phyloP scores from a whole-genome alignment of 2,113 vertebrate genomes.

The Tenrec ecaudatus region DNA sequence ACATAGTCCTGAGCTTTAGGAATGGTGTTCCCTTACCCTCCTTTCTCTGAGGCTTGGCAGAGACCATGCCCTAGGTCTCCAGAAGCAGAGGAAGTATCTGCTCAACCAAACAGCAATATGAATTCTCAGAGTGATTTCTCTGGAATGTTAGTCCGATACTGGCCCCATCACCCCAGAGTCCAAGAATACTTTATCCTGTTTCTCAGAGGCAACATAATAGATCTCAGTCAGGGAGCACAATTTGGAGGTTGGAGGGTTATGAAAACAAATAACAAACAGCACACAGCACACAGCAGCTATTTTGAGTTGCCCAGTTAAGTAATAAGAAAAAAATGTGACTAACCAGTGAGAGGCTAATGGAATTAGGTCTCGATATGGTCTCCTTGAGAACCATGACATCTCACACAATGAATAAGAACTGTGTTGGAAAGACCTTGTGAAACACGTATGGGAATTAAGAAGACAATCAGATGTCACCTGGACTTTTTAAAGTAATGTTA shows the following conservation, averaged over 20 bases:
- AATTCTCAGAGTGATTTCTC: neutral
- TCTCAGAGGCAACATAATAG: neutral
- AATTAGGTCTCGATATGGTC: slow-evolving; percentile 45
- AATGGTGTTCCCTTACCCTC: neutral
- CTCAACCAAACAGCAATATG: neutral
- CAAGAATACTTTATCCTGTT: neutral
- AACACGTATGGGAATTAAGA: slow-evolving; percentile 61
- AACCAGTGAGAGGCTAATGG: slow-evolving; percentile 41
- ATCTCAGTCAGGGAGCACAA: neutral
- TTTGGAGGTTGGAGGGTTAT: neutral
- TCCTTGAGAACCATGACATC: neutral
- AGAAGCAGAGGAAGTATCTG: neutral
- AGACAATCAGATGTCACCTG: slow-evolving; percentile 24
- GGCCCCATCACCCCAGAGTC: neutral
- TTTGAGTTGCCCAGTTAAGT: slow-evolving; percentile 13
- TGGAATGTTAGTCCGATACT: no score
- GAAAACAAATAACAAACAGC: slow-evolving; percentile 15
- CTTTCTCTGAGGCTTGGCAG: neutral
- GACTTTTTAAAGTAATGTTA: slow-evolving; percentile 39
- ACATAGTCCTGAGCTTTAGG: neutral
- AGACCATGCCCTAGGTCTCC: neutral
- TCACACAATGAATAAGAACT: slow-evolving; percentile 10
- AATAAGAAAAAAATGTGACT: slow-evolving; percentile 20
- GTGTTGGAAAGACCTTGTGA: slow-evolving; percentile 57
- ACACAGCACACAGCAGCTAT: no score